phyloP scores from a whole-genome alignment of 2,797 vertebrate genomes.

The Sylvia borin region DNA sequence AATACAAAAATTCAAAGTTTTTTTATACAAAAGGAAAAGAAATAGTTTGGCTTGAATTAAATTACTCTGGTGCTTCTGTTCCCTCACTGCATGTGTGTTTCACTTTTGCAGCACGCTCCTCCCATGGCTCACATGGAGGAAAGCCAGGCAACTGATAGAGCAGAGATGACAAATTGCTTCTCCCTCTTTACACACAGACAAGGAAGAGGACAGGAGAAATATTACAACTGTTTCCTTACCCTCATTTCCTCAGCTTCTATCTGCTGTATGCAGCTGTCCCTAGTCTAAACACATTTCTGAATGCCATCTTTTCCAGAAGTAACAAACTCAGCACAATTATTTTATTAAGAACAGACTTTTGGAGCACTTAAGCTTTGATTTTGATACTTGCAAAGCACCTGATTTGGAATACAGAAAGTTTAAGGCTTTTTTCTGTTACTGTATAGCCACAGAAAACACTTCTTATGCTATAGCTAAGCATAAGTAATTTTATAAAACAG shows the following conservation, averaged over 20 bases:
- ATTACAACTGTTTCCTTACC: neutral
- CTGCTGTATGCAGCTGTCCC: neutral
- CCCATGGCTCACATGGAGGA: conserved; percentile 10
- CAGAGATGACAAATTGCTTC: neutral
- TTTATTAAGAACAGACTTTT: neutral
- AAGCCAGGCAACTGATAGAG: conserved; percentile 7
- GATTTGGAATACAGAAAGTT: neutral
- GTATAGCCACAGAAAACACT: neutral
- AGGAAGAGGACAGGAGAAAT: neutral
- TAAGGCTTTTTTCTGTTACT: neutral
- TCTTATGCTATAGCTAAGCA: neutral
- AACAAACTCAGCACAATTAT: neutral
- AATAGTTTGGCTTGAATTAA: neutral
- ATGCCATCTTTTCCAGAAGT: neutral
- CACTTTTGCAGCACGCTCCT: neutral
- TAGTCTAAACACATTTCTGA: neutral
- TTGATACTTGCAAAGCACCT: neutral
- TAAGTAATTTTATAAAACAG: neutral
- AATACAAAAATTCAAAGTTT: no score
- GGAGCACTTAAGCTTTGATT: neutral
- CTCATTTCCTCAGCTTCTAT: conserved; percentile 42
- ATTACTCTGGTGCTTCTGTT: neutral
- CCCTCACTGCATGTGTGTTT: neutral
- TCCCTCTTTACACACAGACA: neutral
- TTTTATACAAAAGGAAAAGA: neutral